phyloP scores from a whole-genome alignment of 2,113 vertebrate genomes.

The Dolichotis patagonum region DNA sequence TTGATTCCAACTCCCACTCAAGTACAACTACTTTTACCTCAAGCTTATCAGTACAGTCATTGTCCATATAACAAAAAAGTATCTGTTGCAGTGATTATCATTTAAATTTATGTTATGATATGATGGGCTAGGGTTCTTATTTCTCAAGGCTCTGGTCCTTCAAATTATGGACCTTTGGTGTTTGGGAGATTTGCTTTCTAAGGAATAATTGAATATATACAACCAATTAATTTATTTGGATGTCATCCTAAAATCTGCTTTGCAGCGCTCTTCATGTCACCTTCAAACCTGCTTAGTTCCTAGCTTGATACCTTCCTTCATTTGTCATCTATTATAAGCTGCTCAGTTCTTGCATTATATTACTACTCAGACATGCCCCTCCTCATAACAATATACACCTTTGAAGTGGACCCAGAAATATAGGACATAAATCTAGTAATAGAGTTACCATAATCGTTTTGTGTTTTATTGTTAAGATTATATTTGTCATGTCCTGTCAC shows the following conservation, averaged over 20 bases:
- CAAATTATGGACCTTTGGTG: constrained; percentile 31
- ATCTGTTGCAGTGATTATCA: constrained; percentile 11
- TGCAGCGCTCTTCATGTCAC: background rate
- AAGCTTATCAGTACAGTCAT: background rate
- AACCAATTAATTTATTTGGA: background rate
- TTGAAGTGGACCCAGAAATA: constrained; percentile 46
- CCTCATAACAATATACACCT: constrained; percentile 28
- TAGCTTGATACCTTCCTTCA: constrained; percentile 19
- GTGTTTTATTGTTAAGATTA: constrained; percentile 74
- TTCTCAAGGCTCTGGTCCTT: background rate
- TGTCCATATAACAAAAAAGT: constrained; percentile 38
- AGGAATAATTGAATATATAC: background rate
- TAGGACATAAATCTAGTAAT: constrained; percentile 42
- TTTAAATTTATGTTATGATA: constrained; percentile 48
- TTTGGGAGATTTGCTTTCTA: constrained; percentile 41
- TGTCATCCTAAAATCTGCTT: background rate
- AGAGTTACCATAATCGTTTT: constrained; percentile 49
- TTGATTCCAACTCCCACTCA: background rate
- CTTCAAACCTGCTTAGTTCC: background rate
- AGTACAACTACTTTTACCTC: background rate
- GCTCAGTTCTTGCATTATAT: constrained; percentile 2
- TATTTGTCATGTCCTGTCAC: constrained; percentile 78
- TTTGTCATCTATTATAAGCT: constrained; percentile 42
- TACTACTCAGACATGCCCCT: background rate
- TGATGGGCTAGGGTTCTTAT: constrained; percentile 41